phyloP scores from a whole-genome alignment of 1,140 invertebrate species.

The Leptopilina boulardi region DNA sequence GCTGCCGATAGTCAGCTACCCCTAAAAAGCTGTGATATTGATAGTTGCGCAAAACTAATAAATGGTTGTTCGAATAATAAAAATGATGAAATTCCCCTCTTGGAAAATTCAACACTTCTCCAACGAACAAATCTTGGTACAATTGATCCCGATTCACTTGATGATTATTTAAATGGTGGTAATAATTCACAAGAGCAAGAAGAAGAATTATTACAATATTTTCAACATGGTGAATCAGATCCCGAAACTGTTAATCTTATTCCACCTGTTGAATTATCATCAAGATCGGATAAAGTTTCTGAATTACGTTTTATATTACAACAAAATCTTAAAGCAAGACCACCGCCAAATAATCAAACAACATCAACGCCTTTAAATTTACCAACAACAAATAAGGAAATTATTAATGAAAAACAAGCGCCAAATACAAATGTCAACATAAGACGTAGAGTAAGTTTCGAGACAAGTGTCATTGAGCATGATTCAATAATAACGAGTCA shows the following conservation, averaged over 20 bases:
- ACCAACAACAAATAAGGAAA: constrained; percentile 61
- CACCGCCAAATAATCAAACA: constrained; percentile 63
- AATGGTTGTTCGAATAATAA: constrained; percentile 56
- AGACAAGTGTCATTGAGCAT: constrained; percentile 75
- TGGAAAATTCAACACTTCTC: constrained; percentile 56
- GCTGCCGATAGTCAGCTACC: constrained; percentile 53
- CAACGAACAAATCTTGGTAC: constrained; percentile 76
- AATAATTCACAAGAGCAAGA: constrained; percentile 88
- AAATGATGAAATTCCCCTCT: constrained; percentile 59
- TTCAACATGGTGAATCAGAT: constrained; percentile 78
- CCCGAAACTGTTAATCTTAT: constrained; percentile 58
- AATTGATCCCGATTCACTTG: constrained; percentile 86
- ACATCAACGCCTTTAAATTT: constrained; percentile 53
- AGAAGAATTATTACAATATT: constrained; percentile 87
- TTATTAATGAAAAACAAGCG: constrained; percentile 63
- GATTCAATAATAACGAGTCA: constrained; percentile 66
- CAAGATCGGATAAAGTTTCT: constrained; percentile 81
- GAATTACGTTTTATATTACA: constrained; percentile 84
- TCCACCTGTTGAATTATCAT: constrained; percentile 59
- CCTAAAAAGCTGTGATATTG: constrained; percentile 68
- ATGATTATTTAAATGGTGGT: constrained; percentile 85
- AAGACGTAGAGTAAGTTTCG: constrained; percentile 80
- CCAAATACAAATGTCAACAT: constrained; percentile 67
- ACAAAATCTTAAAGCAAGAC: constrained; percentile 79
- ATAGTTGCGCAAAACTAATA: constrained; percentile 58